A percentile compares a stretch with the other conserved stretches of the same genome.
Evolutionary conservation across 2,888 invertebrate species (phyloP).

Genomic region (Pseudococcus jackbeardsleyi): DNA sequence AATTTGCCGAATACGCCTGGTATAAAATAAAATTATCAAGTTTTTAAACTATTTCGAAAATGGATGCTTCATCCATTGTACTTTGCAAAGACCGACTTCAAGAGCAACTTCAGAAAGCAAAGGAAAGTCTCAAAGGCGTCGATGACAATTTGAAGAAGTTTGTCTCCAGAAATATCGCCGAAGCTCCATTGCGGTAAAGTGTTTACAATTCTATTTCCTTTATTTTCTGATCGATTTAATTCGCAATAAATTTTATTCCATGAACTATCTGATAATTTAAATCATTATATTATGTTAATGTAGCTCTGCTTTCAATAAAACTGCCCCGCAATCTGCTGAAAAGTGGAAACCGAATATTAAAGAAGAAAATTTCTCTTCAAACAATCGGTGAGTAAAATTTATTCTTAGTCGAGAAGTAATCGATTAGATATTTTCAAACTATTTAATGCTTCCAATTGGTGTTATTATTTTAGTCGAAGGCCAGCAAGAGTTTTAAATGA

Average conservation of each 20-base stretch:
- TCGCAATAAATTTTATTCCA: not conserved
- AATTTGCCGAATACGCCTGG: not conserved
- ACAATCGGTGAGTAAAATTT: constrained; percentile 7
- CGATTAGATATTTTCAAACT: not conserved
- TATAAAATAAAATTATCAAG: not conserved
- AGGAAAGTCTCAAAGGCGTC: constrained; percentile 59
- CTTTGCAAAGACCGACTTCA: constrained; percentile 57
- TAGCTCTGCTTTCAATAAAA: constrained; percentile 57
- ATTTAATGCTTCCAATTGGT: not conserved
- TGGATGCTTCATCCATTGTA: constrained; percentile 61
- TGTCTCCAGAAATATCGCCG: constrained; percentile 52
- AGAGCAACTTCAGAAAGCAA: constrained; percentile 64
- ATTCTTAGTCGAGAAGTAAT: not conserved
- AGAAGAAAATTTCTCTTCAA: constrained; percentile 29
- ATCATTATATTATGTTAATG: not conserved
- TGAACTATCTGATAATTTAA: not conserved
- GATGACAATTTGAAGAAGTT: constrained; percentile 63
- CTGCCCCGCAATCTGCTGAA: constrained; percentile 6
- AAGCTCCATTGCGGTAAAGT: constrained; percentile 58
- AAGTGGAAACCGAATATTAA: constrained; percentile 59
- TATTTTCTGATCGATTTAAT: not conserved
- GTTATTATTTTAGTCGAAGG: constrained; percentile 22
- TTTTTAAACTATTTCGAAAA: not conserved
- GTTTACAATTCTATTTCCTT: not conserved
- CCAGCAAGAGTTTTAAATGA: constrained; percentile 58